Base-by-base conservation (phyloP, 2,797 vertebrate species). In the Danionella dracula region DNA sequence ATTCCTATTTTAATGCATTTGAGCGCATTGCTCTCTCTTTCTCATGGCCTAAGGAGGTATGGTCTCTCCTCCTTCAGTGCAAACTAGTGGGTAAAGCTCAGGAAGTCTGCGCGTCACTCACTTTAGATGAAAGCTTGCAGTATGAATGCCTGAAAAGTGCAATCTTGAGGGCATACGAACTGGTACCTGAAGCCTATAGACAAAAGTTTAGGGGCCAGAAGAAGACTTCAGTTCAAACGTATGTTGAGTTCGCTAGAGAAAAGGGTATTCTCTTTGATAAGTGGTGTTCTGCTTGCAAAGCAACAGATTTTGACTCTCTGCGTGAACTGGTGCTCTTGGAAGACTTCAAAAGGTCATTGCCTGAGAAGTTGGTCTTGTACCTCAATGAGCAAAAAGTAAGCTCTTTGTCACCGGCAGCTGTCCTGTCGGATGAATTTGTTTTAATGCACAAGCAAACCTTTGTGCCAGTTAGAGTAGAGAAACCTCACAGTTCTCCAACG, bases 361-460 rank as follows among this genome's bases (percentile, higher is more conserved):
- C 12, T 2, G 3, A 7, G 0, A n/a, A 13, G 2, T 27, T 13
- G 0, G n/a, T 4, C 4, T 1, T 49, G 1, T 13, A 16, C 1
- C 15, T 29, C 27, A 49, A 49, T 31, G 4, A 49, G 29, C 46
- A 49, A 15, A 49, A 16, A 9, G n/a, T 31, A 4, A 13, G 1
- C 0, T 9, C 8, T 3, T 1, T 48, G 1, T 4, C 11, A n/a
- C 21, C 1, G n/a, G 21, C 45, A 4, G 13, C 23, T 4, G n/a
- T 29, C 15, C 9, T 49, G 13, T 21, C 46, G 2, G 13, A 31
- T 29, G 46, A 49, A n/a, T 49, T 13, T 31, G 23, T 15, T 8
- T 13, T 48, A 8, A 21, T 5, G 5, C 44, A 46, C 10, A 35
- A 35, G 10, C 3, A 6, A 8, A 11, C 32, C 6, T 35, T 35